Percentiles rank a stretch among this genome's conserved stretches.
phyloP scores from a whole-genome alignment of 2,888 invertebrate species.

The Sylvicola cinctus region DNA sequence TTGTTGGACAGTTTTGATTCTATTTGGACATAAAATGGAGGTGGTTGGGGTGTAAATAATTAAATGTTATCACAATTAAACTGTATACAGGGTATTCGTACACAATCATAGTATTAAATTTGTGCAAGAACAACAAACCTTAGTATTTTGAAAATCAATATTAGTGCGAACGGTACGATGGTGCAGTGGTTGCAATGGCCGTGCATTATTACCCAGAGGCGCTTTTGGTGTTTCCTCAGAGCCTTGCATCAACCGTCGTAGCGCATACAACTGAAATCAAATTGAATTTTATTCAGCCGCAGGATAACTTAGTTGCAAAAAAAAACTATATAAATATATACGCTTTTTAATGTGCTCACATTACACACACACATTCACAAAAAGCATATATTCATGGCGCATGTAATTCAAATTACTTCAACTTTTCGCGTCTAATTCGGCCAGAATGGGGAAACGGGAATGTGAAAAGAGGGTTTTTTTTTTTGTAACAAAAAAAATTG shows the following conservation, averaged over 20 bases:
- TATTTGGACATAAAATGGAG: too few species aligned
- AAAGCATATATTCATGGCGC: too few species aligned
- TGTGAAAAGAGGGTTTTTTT: too few species aligned
- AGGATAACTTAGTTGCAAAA: not conserved
- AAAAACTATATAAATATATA: not conserved
- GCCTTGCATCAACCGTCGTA: conserved; percentile 78
- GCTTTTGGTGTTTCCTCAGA: conserved; percentile 70
- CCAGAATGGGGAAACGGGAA: too few species aligned
- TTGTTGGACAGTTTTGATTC: conserved; percentile 62
- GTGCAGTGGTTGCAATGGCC: conserved; percentile 82
- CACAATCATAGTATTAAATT: not conserved
- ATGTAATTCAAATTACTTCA: too few species aligned
- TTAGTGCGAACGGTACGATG: conserved; percentile 90
- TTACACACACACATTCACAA: too few species aligned
- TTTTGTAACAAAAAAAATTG: too few species aligned
- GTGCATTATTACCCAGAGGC: conserved; percentile 81
- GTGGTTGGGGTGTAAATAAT: too few species aligned
- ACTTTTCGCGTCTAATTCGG: too few species aligned
- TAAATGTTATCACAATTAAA: too few species aligned
- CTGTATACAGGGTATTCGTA: not conserved
- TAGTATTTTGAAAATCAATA: conserved; percentile 73
- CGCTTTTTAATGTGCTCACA: too few species aligned
- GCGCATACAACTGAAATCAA: conserved; percentile 53
- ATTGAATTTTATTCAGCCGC: conserved; percentile 2
- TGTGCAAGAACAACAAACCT: conserved; percentile 16